These are phyloP conservation scores for Drosophila ohnishii DNA, from an alignment of 1,140 invertebrate species.

Conservation along the genomic window DNA sequence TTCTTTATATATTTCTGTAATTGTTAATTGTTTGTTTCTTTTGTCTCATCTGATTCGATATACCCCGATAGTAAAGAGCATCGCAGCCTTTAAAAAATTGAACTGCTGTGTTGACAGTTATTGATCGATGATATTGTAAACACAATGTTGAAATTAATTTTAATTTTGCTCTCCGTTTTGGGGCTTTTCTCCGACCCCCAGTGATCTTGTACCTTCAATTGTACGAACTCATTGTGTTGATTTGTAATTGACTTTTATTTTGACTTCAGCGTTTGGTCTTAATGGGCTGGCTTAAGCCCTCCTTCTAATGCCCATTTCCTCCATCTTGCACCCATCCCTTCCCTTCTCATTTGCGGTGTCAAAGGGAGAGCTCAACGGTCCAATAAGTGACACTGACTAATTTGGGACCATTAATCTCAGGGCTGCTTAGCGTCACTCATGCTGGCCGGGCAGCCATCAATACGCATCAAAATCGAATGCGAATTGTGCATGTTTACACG, in stretches of 20 bases:
- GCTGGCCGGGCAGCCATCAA: constrained; percentile 62
- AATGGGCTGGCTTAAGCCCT: constrained; percentile 45
- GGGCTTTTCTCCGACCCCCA: constrained; percentile 18
- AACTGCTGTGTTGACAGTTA: constrained; percentile 75
- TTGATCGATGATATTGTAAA: constrained; percentile 75
- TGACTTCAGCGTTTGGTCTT: constrained; percentile 40
- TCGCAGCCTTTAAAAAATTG: constrained; percentile 6
- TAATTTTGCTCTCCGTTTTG: constrained; percentile 54
- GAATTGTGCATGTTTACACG: constrained; percentile 43
- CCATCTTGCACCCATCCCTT: not conserved
- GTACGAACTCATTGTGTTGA: constrained; percentile 52
- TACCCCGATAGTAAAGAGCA: constrained; percentile 11
- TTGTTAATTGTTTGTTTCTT: not conserved
- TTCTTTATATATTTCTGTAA: not conserved
- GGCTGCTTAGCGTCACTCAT: constrained; percentile 72
- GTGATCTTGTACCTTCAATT: constrained; percentile 61
- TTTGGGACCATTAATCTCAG: constrained; percentile 70
- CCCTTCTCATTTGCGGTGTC: constrained; percentile 3
- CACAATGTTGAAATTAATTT: constrained; percentile 79
- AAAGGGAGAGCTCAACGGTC: constrained; percentile 39
- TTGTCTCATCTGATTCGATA: not conserved
- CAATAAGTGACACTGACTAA: constrained; percentile 78
- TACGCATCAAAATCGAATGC: constrained; percentile 69
- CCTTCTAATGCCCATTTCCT: constrained; percentile 6
- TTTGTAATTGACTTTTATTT: constrained; percentile 72